phyloP scores from a whole-genome alignment of 30 jellyfish, hydroid and myxozoan species.

The Sanderia malayensis region DNA sequence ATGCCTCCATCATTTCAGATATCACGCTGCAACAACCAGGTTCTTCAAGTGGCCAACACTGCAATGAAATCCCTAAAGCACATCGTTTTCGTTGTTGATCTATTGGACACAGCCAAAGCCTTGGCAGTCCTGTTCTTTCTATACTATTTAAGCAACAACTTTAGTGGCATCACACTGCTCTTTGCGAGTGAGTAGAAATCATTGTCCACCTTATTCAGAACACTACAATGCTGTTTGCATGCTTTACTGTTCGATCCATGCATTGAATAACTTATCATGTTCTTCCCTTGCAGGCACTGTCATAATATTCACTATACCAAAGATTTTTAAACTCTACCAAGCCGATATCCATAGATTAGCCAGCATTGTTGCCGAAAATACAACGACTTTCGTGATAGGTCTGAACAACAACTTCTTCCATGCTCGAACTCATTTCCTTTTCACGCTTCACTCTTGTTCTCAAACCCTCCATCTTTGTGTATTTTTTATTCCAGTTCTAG shows the following conservation, averaged over 20 bases:
- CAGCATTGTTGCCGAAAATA: conserved; percentile 14
- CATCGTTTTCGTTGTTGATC: conserved; percentile 51
- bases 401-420: not conserved
- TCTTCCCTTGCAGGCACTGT: conserved; percentile 51
- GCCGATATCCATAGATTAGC: conserved; percentile 24
- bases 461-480: too few relatives aligned
- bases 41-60: conserved; percentile 27
- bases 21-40: conserved; percentile 36
- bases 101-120: conserved; percentile 58
- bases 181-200: conserved; percentile 55
- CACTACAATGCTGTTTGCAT: too few relatives aligned
- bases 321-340: conserved; percentile 35
- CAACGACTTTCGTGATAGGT: conserved; percentile 45
- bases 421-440: not conserved
- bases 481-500: too few relatives aligned
- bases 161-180: conserved; percentile 66
- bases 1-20: too few relatives aligned
- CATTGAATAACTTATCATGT: too few relatives aligned
- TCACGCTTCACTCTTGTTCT: too few relatives aligned
- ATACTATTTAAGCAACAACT: conserved; percentile 51
- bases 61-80: conserved; percentile 16
- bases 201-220: too few relatives aligned
- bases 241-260: too few relatives aligned
- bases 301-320: conserved; percentile 55
- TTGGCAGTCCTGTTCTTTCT: conserved; percentile 38